Evolutionary conservation across 2,113 vertebrate genomes (phyloP).

Genomic region (Rhinopomastus cyanomelas): DNA sequence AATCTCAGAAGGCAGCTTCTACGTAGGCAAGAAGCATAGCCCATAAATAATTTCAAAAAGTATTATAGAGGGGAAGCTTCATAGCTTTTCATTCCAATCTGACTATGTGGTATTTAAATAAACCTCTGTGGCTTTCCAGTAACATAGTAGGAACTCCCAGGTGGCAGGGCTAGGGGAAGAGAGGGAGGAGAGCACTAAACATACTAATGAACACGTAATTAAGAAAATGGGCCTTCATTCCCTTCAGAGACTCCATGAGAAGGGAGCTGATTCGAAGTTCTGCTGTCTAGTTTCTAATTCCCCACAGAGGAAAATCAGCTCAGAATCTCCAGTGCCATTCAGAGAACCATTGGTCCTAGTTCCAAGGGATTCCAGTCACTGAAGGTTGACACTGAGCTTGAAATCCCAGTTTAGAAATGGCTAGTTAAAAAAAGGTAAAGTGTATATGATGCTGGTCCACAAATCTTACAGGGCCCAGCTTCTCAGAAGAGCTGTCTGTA

Average conservation of each 20-base stretch:
- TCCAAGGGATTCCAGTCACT: background rate
- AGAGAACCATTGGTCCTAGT: background rate
- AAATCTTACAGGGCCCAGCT: background rate
- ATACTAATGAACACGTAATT: conserved; percentile 71
- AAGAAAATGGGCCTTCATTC: conserved; percentile 64
- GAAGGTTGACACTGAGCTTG: background rate
- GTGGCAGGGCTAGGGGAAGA: conserved; percentile 49
- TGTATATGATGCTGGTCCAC: background rate
- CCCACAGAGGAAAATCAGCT: conserved; percentile 25
- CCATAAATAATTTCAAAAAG: conserved; percentile 70
- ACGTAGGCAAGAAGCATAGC: conserved; percentile 25
- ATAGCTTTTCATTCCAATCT: conserved; percentile 56
- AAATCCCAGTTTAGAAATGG: background rate
- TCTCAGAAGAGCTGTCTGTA: background rate
- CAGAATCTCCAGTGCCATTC: conserved; percentile 29
- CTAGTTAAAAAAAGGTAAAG: background rate
- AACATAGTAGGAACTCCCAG: conserved; percentile 63
- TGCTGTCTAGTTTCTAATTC: conserved; percentile 39
- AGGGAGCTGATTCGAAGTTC: conserved; percentile 47
- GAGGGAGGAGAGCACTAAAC: conserved; percentile 67
- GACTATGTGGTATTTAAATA: conserved; percentile 60
- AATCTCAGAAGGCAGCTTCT: conserved; percentile 58
- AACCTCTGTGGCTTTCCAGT: conserved; percentile 61
- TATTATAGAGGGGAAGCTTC: conserved; percentile 60
- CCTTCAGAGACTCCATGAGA: conserved; percentile 49